These are phyloP conservation scores for Phytoseiulus persimilis DNA, from an alignment of 2,888 invertebrate species.

Conservation along the genomic window DNA sequence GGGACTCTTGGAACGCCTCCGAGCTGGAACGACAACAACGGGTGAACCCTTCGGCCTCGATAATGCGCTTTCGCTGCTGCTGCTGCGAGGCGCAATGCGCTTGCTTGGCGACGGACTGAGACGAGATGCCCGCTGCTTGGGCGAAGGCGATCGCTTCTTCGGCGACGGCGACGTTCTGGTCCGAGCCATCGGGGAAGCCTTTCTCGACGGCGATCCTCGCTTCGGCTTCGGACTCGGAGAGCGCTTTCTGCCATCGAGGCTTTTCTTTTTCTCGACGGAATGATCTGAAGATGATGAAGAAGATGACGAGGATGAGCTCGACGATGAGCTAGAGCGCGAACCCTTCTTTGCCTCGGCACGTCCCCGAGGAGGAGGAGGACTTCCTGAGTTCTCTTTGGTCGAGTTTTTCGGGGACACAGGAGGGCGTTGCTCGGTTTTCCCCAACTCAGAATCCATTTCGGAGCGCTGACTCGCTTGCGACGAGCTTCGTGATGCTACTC, in stretches of 20 bases:
- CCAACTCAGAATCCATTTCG: not conserved
- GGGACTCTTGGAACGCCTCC: not conserved
- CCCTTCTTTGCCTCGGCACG: not conserved
- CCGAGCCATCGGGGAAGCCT: not conserved
- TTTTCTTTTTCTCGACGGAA: not conserved
- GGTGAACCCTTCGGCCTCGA: not conserved
- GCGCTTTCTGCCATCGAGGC: not conserved
- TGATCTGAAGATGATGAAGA: not conserved
- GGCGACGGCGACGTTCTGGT: not conserved
- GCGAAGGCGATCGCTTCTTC: not conserved
- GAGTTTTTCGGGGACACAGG: not conserved
- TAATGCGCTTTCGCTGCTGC: slow-evolving; percentile 9
- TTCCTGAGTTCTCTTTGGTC: not conserved
- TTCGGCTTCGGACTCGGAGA: not conserved
- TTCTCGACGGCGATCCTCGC: not conserved
- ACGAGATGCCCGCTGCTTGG: not conserved
- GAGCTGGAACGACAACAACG: not conserved
- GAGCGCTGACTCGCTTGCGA: not conserved
- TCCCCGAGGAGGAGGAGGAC: not conserved
- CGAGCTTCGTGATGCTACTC: not conserved
- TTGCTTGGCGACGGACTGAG: not conserved
- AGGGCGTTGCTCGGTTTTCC: not conserved
- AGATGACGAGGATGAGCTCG: not conserved
- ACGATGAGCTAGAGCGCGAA: not conserved
- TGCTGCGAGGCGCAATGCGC: not conserved